Conservation (phyloP, 2,113 vertebrate genomes). For the Lepidothrix coronata region DNA sequence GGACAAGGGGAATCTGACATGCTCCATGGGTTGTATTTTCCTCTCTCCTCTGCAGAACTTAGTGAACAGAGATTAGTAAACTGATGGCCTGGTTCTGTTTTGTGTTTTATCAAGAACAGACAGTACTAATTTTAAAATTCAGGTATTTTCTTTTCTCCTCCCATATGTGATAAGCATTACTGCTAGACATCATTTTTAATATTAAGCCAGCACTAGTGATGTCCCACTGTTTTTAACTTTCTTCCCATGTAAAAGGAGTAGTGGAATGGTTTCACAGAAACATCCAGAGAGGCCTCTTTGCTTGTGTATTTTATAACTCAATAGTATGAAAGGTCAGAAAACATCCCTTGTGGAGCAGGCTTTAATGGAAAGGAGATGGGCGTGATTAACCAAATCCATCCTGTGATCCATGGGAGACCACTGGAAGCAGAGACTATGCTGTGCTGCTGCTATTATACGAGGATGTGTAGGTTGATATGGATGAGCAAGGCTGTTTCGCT, state of each 20-base stretch:
- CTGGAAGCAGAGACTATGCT: neutral
- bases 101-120: neutral
- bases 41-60: neutral
- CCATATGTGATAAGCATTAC: neutral
- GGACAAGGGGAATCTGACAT: neutral
- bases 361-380: neutral
- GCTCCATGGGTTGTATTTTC: neutral
- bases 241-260: neutral
- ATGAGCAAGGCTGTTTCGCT: neutral
- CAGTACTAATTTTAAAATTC: neutral
- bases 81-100: neutral
- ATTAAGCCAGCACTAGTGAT: neutral
- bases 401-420: neutral
- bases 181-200: neutral
- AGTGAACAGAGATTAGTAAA: neutral
- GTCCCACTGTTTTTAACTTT: neutral
- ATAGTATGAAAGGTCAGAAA: neutral
- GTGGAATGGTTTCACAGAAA: neutral
- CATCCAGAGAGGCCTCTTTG: neutral
- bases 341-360: neutral
- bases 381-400: neutral
- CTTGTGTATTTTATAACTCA: neutral
- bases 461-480: neutral
- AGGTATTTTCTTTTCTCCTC: neutral
- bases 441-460: neutral